phyloP scores from a whole-genome alignment of 2,113 vertebrate genomes.

The Formicarius rufipectus region DNA sequence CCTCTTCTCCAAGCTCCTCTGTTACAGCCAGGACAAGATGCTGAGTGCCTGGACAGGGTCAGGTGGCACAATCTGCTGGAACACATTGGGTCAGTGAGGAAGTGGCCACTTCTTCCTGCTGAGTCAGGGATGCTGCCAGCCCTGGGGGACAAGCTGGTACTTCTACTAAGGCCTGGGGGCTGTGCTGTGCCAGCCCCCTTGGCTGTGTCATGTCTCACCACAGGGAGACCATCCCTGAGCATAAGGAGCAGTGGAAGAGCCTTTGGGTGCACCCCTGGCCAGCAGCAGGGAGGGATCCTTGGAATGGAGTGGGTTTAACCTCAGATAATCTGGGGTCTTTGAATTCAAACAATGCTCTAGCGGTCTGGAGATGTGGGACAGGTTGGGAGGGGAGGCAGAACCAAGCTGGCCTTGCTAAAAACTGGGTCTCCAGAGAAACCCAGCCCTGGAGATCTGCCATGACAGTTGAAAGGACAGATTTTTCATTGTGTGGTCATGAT shows the following conservation, averaged over 20 bases:
- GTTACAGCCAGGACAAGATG: background rate
- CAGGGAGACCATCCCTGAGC: background rate
- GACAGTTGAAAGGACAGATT: background rate
- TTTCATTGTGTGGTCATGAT: background rate
- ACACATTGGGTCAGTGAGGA: background rate
- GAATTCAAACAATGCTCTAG: background rate
- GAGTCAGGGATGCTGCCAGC: background rate
- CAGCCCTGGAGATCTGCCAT: background rate
- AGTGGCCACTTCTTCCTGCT: background rate
- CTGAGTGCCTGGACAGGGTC: background rate
- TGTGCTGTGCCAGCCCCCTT: background rate
- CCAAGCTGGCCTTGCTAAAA: accelerated
- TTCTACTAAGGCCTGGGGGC: background rate
- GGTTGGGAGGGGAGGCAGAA: background rate
- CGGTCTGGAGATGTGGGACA: background rate
- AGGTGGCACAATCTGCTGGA: background rate
- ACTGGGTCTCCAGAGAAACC: background rate
- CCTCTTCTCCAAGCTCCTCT: background rate
- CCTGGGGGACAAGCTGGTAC: background rate
- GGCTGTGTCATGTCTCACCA: background rate
- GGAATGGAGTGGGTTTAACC: background rate
- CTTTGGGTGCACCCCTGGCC: background rate
- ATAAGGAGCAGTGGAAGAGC: background rate
- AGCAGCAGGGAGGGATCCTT: background rate
- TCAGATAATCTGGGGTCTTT: background rate